These are phyloP conservation scores for Poecilia velifera DNA, from an alignment of 2,797 vertebrate genomes.

Conservation along the genomic window DNA sequence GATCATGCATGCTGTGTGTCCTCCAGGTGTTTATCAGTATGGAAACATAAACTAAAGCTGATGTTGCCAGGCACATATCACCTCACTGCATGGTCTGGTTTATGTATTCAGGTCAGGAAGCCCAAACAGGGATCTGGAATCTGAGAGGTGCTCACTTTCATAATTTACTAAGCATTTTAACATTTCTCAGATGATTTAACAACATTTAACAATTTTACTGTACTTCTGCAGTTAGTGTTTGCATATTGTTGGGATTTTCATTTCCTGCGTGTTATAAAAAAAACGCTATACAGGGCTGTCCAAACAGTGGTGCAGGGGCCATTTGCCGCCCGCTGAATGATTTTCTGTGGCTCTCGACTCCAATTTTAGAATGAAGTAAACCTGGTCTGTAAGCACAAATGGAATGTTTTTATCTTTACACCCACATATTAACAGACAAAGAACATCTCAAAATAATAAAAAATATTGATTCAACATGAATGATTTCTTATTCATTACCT, in stretches of 20 bases:
- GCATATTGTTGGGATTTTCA: neutral
- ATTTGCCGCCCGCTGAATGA: neutral
- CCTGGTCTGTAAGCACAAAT: neutral
- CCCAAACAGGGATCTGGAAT: neutral
- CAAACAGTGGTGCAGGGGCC: neutral
- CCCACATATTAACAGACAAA: neutral
- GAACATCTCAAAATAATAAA: neutral
- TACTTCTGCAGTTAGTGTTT: neutral
- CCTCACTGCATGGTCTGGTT: neutral
- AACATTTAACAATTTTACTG: neutral
- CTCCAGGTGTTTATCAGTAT: constrained; percentile 10
- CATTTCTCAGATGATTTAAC: neutral
- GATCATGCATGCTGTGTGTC: neutral
- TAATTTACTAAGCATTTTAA: neutral
- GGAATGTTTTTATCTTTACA: neutral
- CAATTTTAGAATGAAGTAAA: neutral
- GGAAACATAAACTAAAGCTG: constrained; percentile 18
- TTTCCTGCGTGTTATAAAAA: neutral
- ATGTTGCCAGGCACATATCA: neutral
- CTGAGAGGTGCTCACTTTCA: neutral
- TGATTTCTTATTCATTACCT: neutral
- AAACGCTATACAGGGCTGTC: neutral
- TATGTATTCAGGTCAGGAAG: neutral
- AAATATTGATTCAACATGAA: neutral
- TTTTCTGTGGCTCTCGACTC: neutral